Evolutionary conservation across 2,888 invertebrate genomes (phyloP).

Genomic region (Selenia dentaria): DNA sequence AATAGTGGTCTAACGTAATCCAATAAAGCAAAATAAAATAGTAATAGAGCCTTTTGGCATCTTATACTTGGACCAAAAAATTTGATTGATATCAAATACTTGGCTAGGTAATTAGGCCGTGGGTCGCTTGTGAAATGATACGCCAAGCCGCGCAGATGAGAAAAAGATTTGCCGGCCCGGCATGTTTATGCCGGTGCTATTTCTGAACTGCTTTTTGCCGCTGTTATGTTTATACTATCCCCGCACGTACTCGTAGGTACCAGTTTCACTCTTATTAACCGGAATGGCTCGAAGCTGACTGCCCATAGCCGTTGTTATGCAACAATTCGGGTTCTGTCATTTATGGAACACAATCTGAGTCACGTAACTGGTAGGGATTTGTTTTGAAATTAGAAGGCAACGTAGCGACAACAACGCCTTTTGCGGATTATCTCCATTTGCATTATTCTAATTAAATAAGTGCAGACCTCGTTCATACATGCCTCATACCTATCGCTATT

Average conservation of each 20-base stretch:
- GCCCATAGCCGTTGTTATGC: conserved; percentile 49
- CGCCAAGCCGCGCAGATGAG: conserved; percentile 18
- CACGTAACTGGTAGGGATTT: conserved; percentile 80
- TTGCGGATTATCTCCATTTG: conserved; percentile 73
- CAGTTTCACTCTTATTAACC: conserved; percentile 72
- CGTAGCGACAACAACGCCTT: conserved; percentile 70
- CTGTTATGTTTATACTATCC: conserved; percentile 38
- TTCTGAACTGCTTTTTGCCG: conserved; percentile 36
- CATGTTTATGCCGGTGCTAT: conserved; percentile 36
- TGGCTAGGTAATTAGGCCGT: conserved; percentile 1
- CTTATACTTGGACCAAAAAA: no score
- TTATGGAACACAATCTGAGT: conserved; percentile 77
- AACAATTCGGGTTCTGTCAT: conserved; percentile 69
- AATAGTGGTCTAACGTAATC: no score
- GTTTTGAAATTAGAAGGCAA: conserved; percentile 81
- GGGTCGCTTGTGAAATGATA: conserved; percentile 23
- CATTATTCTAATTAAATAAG: conserved; percentile 70
- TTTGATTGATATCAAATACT: no score
- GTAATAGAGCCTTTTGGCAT: no score
- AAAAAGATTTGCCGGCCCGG: conserved; percentile 26
- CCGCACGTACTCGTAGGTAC: conserved; percentile 49
- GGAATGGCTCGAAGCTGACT: conserved; percentile 48
- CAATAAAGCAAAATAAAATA: no score
- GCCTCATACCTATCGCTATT: no score
- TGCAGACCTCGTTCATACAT: conserved; percentile 23